Base-by-base conservation (phyloP, 2,797 vertebrate species). In the Sebastolobus altivelis region DNA sequence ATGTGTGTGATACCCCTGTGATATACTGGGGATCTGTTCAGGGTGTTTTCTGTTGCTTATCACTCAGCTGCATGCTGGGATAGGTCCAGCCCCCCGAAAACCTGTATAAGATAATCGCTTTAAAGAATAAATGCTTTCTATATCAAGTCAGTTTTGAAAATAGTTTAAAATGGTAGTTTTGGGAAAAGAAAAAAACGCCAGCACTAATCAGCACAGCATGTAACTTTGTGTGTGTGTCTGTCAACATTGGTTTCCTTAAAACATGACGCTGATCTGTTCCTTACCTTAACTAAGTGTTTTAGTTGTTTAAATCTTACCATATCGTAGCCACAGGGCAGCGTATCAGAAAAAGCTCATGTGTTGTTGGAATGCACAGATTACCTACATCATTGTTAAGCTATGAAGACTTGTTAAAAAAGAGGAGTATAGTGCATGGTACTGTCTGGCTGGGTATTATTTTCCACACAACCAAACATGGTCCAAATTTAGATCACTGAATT, bases 401-500 rank as follows among this genome's bases (percentile, higher is more conserved):
- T 56, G n/a, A 65, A 9, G 18, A 73, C 67, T 8, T 62, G 2
- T 63, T 49, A n/a, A 1, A 55, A 25, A 56, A 18, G 3, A 16
- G 58, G 7, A 58, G 33, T 13, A 20, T 8, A 25, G 25, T 18
- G 63, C 25, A 66, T 35, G 68, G 18, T 49, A 59, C 65, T 25
- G 3, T 67, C 68, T 68, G 20, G 14, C 38, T 71, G 43, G 20
- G 0, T 67, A 14, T 68, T 27, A 54, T 78, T 83, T 81, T 18
- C 18, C 22, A 43, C 20, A 52, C 4, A 43, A 62, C 55, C 11
- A 16, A 43, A 77, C 62, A 71, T 54, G 8, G 5, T 60, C 60
- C 27, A 69, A 29, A 79, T 70, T 79, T 66, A 80, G 22, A 66
- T 72, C 14, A 25, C 6, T 65, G 27, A 69, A 76, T 81, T 85